Base-by-base conservation (phyloP, 2,888 invertebrate genomes). In the Didymodactylos carnosus region DNA sequence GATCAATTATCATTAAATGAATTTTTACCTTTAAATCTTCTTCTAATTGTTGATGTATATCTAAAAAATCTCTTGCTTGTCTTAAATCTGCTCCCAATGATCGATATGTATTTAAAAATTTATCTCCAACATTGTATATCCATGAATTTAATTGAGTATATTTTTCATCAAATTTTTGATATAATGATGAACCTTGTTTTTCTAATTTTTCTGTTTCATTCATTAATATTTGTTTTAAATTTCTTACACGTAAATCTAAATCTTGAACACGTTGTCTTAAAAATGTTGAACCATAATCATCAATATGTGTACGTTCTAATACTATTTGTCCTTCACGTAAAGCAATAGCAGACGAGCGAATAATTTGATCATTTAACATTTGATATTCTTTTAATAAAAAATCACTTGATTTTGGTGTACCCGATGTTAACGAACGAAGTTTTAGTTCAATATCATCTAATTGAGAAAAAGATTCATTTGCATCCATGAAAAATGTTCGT, bases 301-400 rank as follows among this genome's bases (percentile, higher is more conserved):
- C 81, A 79, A 82, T 83, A 78, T 84, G 83, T 78, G 88, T 88
- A 77, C 87, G 86, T 80, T 89, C 88, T 69, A 91, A 84, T 77
- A 91, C 86, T 77, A 87, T 85, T 80, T 89, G 88, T 75, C 91
- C 91, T 80, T 89, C 87, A 69, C 87, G 86, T 72, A 90, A 84
- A 70, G 90, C 88, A 75, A 87, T 86, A 73, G 87, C 85, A 40
- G 89, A 88, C 40, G 88, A 87, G 76, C 88, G 88, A 79, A 80
- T 71, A 25, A 76, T 46, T 73, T 74, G 41, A 10, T 71, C 69
- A 23, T 40, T 71, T 2, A 74, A 41, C 25, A 53, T 23, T 27
- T 71, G 41, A 70, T 73, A 70, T 39, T 46, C 43, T 46, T 51
- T 39, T 62, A 62, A 0, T 10, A 62, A n/a, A n/a, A 35, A 29